A percentile compares a stretch with the other conserved stretches of the same genome.
Evolutionary conservation across 2,113 vertebrate genomes (phyloP).

Genomic region (Cinclus mexicanus): DNA sequence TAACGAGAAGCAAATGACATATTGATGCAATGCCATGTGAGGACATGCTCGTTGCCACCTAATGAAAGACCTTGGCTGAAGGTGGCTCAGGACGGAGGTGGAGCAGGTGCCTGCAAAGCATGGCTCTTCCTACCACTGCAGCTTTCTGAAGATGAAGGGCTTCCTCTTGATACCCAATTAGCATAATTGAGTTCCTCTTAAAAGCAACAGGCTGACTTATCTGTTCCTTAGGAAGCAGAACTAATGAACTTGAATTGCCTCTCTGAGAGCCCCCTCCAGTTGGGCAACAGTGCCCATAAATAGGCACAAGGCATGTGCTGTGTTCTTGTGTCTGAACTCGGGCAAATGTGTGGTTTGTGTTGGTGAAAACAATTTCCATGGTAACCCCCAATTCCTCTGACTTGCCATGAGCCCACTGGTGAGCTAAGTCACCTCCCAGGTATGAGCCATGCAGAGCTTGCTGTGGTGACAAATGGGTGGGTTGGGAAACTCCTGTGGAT

Average conservation of each 20-base stretch:
- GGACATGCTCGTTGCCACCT: not conserved
- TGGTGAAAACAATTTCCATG: slow-evolving; percentile 46
- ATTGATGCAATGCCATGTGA: not conserved
- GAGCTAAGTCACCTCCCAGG: not conserved
- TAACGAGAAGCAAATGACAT: not conserved
- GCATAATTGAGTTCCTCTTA: slow-evolving; percentile 40
- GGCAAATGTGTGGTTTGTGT: not conserved
- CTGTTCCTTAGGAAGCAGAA: slow-evolving; percentile 58
- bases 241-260: slow-evolving; percentile 27
- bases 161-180: slow-evolving; percentile 14
- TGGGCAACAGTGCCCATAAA: not conserved
- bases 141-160: slow-evolving; percentile 25
- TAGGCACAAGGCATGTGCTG: not conserved
- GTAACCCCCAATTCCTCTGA: slow-evolving; percentile 2
- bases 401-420: not conserved
- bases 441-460: not conserved
- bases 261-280: not conserved
- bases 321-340: not conserved
- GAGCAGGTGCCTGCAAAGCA: slow-evolving; percentile 27
- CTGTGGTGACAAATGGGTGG: not conserved
- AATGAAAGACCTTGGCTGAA: not conserved
- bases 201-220: slow-evolving; percentile 12
- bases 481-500: not conserved
- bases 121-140: not conserved
- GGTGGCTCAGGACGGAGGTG: not conserved